These are phyloP conservation scores for Numenius arquata DNA, from an alignment of 2,113 vertebrate genomes.

Conservation along the genomic window DNA sequence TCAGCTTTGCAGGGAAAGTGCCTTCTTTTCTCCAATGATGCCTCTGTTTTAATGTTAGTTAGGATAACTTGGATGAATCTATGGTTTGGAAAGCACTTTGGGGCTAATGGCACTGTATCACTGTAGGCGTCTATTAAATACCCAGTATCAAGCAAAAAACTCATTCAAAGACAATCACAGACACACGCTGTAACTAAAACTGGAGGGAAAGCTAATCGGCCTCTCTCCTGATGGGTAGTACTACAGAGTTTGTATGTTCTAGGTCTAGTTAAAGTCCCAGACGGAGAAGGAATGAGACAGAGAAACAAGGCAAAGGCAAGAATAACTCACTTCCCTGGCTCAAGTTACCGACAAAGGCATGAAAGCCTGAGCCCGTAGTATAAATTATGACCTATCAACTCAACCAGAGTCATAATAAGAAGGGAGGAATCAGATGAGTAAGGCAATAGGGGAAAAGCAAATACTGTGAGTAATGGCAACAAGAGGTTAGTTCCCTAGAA, in stretches of 20 bases:
- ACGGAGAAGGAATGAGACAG: neutral
- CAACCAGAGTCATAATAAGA: constrained; percentile 62
- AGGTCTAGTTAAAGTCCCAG: constrained; percentile 12
- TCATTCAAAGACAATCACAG: neutral
- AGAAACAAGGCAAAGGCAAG: constrained; percentile 48
- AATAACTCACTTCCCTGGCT: constrained; percentile 64
- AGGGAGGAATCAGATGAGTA: constrained; percentile 66
- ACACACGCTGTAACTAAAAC: neutral
- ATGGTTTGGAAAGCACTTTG: neutral
- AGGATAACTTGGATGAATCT: neutral
- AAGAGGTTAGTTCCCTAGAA: constrained; percentile 63
- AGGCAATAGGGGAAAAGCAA: constrained; percentile 62
- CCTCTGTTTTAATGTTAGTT: neutral
- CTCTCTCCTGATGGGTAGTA: neutral
- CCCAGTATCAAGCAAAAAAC: neutral
- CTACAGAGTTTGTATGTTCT: neutral
- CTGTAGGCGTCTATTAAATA: neutral
- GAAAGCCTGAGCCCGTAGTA: constrained; percentile 45
- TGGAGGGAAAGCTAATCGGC: neutral
- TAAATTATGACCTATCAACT: constrained; percentile 68
- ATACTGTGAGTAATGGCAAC: constrained; percentile 66
- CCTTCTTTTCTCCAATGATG: neutral
- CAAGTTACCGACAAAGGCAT: constrained; percentile 58
- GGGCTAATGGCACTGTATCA: neutral
- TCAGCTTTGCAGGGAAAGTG: neutral